These are phyloP conservation scores for Xanthorhoe designata DNA, from an alignment of 2,888 invertebrate species.

Conservation along the genomic window DNA sequence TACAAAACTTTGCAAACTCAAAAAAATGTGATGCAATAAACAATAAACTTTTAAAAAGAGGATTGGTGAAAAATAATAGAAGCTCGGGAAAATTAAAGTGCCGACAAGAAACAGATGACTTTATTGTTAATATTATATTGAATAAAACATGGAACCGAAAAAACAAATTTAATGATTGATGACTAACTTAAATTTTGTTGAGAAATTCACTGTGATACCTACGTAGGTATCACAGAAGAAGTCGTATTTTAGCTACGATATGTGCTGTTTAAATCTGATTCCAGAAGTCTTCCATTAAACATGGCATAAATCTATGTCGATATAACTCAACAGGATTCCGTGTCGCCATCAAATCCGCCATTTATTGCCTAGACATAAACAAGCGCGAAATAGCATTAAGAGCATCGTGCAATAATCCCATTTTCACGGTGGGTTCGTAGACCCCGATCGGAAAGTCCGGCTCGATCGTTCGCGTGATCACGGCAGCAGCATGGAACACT, in stretches of 20 bases:
- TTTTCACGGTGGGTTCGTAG: conserved; percentile 80
- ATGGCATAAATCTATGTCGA: conserved; percentile 15
- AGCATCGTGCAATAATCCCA: conserved; percentile 77
- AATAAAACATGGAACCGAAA: no score
- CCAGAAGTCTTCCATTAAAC: conserved; percentile 13
- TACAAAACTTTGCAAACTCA: not conserved
- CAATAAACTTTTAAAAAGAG: no score
- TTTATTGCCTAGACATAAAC: conserved; percentile 53
- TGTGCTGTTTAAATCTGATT: not conserved
- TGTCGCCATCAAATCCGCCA: conserved; percentile 30
- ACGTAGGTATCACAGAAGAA: not conserved
- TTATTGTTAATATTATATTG: no score
- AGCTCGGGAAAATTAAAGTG: not conserved
- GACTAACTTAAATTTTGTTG: not conserved
- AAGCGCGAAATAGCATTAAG: conserved; percentile 72
- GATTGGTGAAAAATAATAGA: not conserved
- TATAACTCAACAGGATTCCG: conserved; percentile 28
- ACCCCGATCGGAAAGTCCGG: conserved; percentile 54
- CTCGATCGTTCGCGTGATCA: conserved; percentile 61
- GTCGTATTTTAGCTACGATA: not conserved
- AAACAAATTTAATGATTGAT: no score
- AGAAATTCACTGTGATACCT: not conserved
- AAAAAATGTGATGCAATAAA: not conserved
- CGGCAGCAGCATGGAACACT: conserved; percentile 50
- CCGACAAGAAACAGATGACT: no score